Evolutionary conservation across 2,113 vertebrate genomes (phyloP), one percentile per base, ranked within the genome.

Genomic region (Kryptolebias marmoratus): DNA sequence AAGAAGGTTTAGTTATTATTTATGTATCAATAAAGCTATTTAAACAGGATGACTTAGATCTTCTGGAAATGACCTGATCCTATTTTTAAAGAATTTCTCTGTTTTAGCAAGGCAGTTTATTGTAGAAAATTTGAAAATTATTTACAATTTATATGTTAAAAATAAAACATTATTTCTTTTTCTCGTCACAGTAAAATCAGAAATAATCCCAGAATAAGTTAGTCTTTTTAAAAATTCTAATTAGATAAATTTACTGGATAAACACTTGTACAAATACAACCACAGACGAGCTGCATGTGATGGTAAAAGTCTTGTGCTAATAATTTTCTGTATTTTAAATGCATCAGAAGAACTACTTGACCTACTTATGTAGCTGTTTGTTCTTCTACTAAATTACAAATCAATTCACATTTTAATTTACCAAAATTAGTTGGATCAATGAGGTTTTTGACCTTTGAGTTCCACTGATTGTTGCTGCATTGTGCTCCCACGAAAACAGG

Each of bases 61-160:
- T 44, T 53, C 10, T 5, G 65, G 32, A 64, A 71, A 77, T 61
- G 1, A 60, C 30, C n/a, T 31, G 44, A 52, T 42, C 36, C 65
- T 60, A 55, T 50, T 58, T 42, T 65, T 31, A 75, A 62, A 66
- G 28, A 31, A 16, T 52, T 63, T 59, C 2, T 49, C 14, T 67
- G 52, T 42, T 22, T 49, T n/a, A 53, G 36, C 27, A n/a, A 9
- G 27, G 45, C 36, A 49, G 47, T 15, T 72, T 36, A 36, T 36
- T 36, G 36, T 22, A 22, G 22, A 22, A 22, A 22, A 22, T 22
- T 22, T 22, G 22, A 22, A 6, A 42, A 42, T 42, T 42, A 42
- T 42, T 42, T 42, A 42, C 10, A 42, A 42, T 5, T 10, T 42
- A 10, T 42, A 42, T 6, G 5, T 42, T 42, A 42, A 42, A 6